Percentiles rank a stretch among this genome's conserved stretches.
Conservation (phyloP, 1,140 invertebrate species). For the Diabrotica undecimpunctata region DNA sequence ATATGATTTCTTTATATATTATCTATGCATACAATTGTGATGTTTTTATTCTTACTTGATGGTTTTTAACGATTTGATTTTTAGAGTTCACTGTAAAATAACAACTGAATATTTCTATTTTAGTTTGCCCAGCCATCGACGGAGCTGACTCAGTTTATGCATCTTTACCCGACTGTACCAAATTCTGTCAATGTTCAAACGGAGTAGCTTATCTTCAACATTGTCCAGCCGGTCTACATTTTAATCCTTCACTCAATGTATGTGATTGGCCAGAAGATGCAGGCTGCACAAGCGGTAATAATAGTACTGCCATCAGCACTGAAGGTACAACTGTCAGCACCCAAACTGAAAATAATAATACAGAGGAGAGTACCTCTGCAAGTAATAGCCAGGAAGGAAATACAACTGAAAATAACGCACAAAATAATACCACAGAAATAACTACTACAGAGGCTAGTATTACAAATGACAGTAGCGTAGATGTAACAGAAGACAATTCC, state of each 20-base stretch:
- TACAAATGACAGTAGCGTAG: no score
- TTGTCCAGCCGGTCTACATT: slow-evolving; percentile 45
- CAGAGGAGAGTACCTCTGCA: neutral
- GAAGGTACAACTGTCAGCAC: neutral
- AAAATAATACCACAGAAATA: neutral
- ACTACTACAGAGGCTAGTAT: no score
- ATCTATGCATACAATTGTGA: no score
- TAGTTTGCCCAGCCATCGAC: slow-evolving; percentile 17
- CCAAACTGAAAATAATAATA: neutral
- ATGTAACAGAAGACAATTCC: no score
- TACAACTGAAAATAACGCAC: neutral
- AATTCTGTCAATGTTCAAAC: slow-evolving; percentile 56
- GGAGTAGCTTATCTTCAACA: slow-evolving; percentile 46
- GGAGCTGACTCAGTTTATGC: slow-evolving; percentile 45
- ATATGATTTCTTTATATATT: no score
- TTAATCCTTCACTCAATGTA: slow-evolving; percentile 40
- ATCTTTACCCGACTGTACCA: slow-evolving; percentile 51
- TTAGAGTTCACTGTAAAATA: no score
- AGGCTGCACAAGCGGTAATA: slow-evolving; percentile 31
- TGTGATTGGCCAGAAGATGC: slow-evolving; percentile 45
- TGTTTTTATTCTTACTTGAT: no score
- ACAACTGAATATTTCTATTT: neutral
- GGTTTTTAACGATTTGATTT: no score
- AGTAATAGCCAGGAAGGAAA: neutral
- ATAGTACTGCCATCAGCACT: neutral